Evolutionary conservation across 2,888 invertebrate species (phyloP).

Genomic region (Druceiella hillmani): DNA sequence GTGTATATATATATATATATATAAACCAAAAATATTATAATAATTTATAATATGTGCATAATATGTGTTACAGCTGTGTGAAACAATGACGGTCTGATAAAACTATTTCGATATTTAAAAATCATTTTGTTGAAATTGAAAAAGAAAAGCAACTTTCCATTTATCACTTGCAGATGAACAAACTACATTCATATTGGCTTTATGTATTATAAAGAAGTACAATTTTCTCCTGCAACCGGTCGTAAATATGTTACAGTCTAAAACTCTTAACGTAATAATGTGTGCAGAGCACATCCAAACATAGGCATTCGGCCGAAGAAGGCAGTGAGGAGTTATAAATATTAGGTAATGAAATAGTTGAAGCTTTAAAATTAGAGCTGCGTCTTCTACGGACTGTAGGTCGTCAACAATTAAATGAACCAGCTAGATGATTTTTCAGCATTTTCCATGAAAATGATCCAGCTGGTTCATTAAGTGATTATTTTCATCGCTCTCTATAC

Average conservation of each 20-base stretch:
- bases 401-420: constrained; percentile 11
- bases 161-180: too few species aligned
- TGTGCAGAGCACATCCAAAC: constrained; percentile 7
- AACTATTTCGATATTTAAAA: too few species aligned
- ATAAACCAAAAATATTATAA: too few species aligned
- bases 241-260: constrained; percentile 8
- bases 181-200: too few species aligned
- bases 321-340: constrained; percentile 12
- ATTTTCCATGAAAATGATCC: constrained; percentile 10
- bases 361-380: constrained; percentile 10
- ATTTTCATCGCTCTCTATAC: constrained; percentile 9
- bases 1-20: too few species aligned
- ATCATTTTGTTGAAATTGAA: too few species aligned
- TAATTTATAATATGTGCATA: too few species aligned
- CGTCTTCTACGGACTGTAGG: constrained; percentile 12
- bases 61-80: too few species aligned
- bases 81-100: too few species aligned
- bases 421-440: too few species aligned
- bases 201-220: too few species aligned
- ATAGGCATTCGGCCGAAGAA: constrained; percentile 11
- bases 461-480: constrained; percentile 12
- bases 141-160: too few species aligned
- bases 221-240: constrained; percentile 5
- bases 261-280: not conserved
- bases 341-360: constrained; percentile 13